Percentiles rank a stretch among this genome's conserved stretches.
These are phyloP conservation scores for Epirrhoe tristata DNA, from an alignment of 2,888 invertebrate genomes.

Conservation along the genomic window DNA sequence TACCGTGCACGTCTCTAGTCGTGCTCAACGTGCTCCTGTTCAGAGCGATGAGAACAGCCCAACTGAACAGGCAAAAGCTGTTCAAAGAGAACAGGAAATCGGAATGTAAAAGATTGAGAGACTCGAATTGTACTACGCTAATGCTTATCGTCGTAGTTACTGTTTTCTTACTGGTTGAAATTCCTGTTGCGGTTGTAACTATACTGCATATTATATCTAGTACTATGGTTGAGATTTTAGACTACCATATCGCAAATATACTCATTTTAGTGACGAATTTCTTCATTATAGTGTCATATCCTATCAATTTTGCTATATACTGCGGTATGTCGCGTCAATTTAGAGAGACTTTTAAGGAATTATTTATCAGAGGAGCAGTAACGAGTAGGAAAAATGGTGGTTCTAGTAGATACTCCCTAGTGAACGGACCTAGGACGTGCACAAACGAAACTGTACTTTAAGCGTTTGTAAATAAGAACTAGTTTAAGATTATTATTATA, in stretches of 20 bases:
- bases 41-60: conserved; percentile 93
- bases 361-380: conserved; percentile 88
- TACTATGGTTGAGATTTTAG: conserved; percentile 88
- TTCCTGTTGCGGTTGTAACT: conserved; percentile 93
- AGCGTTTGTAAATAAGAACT: conserved; percentile 7
- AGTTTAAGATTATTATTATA: no score
- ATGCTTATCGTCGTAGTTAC: conserved; percentile 96
- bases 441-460: conserved; percentile 94
- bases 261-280: conserved; percentile 94
- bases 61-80: conserved; percentile 90
- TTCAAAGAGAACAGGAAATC: conserved; percentile 91
- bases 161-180: conserved; percentile 93
- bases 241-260: conserved; percentile 91
- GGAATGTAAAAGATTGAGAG: conserved; percentile 91
- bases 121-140: conserved; percentile 93
- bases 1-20: conserved; percentile 95
- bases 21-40: conserved; percentile 95
- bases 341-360: conserved; percentile 95
- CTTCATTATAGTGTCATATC: conserved; percentile 95
- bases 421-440: conserved; percentile 93
- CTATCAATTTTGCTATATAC: conserved; percentile 97
- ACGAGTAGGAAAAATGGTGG: conserved; percentile 88
- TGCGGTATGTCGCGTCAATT: conserved; percentile 98
- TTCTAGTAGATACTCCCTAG: conserved; percentile 92
- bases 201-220: conserved; percentile 93